Conservation (phyloP, 2,888 invertebrate genomes). For the Luperina nickerlii region DNA sequence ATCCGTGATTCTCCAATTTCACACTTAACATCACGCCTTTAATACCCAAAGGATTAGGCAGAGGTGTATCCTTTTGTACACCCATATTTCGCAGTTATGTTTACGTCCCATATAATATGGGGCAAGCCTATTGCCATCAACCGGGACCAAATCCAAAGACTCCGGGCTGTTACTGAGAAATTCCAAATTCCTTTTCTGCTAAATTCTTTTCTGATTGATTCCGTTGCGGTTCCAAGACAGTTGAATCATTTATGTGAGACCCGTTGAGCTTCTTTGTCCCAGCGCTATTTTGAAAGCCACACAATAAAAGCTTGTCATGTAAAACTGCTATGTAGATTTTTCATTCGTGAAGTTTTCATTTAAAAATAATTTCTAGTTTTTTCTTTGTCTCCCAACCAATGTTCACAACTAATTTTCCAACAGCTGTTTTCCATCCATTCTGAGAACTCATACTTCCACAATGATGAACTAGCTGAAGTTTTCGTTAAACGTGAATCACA, state of each 20-base stretch:
- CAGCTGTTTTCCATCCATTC: slow-evolving; percentile 29
- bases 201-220: neutral
- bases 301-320: neutral
- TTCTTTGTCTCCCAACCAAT: slow-evolving; percentile 11
- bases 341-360: neutral
- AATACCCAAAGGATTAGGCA: neutral
- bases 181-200: neutral
- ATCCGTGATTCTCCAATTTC: neutral
- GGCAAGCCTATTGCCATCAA: neutral
- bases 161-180: neutral
- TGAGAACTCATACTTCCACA: slow-evolving; percentile 23
- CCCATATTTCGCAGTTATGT: neutral
- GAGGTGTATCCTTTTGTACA: neutral
- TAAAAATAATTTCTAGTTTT: neutral
- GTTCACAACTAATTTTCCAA: neutral
- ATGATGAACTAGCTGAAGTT: slow-evolving; percentile 8
- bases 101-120: neutral
- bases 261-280: neutral
- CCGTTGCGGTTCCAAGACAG: neutral
- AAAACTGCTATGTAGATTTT: neutral
- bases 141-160: neutral
- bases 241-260: neutral
- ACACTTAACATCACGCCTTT: neutral
- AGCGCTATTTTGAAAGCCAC: neutral
- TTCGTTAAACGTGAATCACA: slow-evolving; percentile 43